phyloP scores from a whole-genome alignment of 2,797 vertebrate species.

The Synanceia verrucosa region DNA sequence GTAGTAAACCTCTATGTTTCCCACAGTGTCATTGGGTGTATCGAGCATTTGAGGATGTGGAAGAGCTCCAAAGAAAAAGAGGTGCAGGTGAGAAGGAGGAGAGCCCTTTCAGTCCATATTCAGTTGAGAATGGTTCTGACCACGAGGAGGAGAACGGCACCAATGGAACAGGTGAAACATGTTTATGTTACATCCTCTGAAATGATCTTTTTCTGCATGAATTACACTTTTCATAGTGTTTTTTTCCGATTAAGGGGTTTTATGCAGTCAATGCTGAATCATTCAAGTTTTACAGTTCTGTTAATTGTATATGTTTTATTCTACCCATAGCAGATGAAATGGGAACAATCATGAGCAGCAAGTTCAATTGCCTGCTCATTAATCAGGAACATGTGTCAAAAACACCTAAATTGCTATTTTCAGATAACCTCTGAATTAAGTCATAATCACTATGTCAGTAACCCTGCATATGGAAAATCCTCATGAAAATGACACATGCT shows the following conservation, averaged over 20 bases:
- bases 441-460: slow-evolving; percentile 6
- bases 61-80: slow-evolving; percentile 72
- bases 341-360: not conserved
- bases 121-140: slow-evolving; percentile 79
- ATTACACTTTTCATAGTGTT: not conserved
- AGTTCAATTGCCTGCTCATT: not conserved
- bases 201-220: not conserved
- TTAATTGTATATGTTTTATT: not conserved
- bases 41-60: slow-evolving; percentile 91
- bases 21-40: slow-evolving; percentile 94
- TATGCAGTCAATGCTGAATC: not conserved
- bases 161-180: slow-evolving; percentile 84
- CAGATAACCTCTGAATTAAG: slow-evolving; percentile 23
- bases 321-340: not conserved
- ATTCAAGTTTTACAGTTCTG: not conserved
- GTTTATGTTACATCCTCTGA: not conserved
- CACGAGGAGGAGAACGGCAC: slow-evolving; percentile 79
- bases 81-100: slow-evolving; percentile 69
- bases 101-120: slow-evolving; percentile 67
- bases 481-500: slow-evolving; percentile 4
- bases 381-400: not conserved
- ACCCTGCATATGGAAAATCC: slow-evolving; percentile 16
- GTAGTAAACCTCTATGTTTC: not conserved
- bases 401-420: slow-evolving; percentile 4
- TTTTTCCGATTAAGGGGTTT: not conserved